These are phyloP conservation scores for Spodoptera exigua DNA, from an alignment of 2,888 invertebrate genomes.

Conservation along the genomic window DNA sequence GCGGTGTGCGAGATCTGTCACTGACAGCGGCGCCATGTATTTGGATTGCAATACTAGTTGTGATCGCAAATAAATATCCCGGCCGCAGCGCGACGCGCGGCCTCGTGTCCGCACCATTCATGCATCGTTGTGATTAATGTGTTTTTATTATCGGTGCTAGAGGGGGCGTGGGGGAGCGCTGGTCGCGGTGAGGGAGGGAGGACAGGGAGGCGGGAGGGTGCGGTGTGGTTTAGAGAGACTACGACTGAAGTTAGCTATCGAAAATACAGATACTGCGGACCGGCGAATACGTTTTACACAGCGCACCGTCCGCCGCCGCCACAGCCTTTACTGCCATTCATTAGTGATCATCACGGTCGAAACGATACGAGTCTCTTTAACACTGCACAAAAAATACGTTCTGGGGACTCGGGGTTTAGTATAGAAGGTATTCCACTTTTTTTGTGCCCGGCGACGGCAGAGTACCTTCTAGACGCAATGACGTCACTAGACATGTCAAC, in stretches of 20 bases:
- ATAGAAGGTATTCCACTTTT: too few relatives aligned
- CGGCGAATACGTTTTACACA: constrained; percentile 20
- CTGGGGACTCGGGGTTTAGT: too few relatives aligned
- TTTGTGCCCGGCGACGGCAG: too few relatives aligned
- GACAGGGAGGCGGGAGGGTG: too few relatives aligned
- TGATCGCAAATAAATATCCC: too few relatives aligned
- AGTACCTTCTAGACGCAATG: too few relatives aligned
- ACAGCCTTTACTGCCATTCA: too few relatives aligned
- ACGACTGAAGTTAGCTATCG: constrained; percentile 2
- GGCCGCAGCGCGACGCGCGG: not conserved
- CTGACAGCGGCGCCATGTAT: constrained; percentile 2
- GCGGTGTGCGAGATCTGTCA: too few relatives aligned
- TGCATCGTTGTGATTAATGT: constrained; percentile 54
- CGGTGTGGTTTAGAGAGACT: not conserved
- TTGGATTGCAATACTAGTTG: not conserved
- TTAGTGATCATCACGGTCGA: too few relatives aligned
- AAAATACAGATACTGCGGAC: constrained; percentile 28
- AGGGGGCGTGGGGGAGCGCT: not conserved
- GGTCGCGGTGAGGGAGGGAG: not conserved
- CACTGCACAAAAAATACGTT: too few relatives aligned
- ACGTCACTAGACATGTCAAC: too few relatives aligned
- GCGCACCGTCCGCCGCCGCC: not conserved
- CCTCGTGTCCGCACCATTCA: constrained; percentile 52
- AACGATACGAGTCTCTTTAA: too few relatives aligned
- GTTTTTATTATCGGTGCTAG: constrained; percentile 46